Percentiles rank a stretch among this genome's conserved stretches.
Conservation (phyloP, 2,113 vertebrate species). For the Petrocephalus microphthalmus region DNA sequence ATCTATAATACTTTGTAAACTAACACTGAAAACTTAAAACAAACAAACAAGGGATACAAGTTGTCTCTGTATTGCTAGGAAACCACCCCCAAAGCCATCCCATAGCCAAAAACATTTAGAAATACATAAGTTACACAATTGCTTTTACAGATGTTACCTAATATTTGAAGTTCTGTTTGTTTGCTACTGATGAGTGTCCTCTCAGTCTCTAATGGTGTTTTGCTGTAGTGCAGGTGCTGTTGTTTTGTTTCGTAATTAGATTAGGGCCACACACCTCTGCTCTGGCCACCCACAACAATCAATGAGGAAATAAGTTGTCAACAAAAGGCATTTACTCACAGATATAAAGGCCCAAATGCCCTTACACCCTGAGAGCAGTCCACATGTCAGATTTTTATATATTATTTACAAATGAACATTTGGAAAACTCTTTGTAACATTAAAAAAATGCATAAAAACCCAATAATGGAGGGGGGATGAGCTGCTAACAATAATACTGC, state of each 20-base stretch:
- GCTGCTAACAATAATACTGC: not conserved
- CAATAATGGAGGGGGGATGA: not conserved
- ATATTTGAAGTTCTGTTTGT: slow-evolving; percentile 4
- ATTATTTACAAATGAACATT: not conserved
- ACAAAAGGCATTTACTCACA: slow-evolving; percentile 63
- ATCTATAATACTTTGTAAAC: not conserved
- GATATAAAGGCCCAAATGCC: slow-evolving; percentile 60
- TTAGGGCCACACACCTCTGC: slow-evolving; percentile 67
- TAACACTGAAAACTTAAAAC: not conserved
- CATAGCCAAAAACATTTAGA: not conserved
- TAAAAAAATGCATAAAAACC: not conserved
- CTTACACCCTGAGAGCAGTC: slow-evolving; percentile 30
- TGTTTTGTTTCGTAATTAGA: slow-evolving; percentile 62
- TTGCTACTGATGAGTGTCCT: no score
- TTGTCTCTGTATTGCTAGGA: not conserved
- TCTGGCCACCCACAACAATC: slow-evolving; percentile 58
- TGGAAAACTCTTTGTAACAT: not conserved
- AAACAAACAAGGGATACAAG: not conserved
- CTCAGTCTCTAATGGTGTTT: slow-evolving; percentile 29
- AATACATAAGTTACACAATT: not conserved
- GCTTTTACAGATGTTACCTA: slow-evolving; percentile 5
- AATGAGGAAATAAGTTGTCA: slow-evolving; percentile 72
- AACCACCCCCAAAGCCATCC: not conserved
- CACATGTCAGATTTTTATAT: not conserved
- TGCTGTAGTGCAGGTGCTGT: slow-evolving; percentile 45